Base-by-base conservation (phyloP, 1,140 invertebrate species). In the Cyrtorhinus lividipennis region DNA sequence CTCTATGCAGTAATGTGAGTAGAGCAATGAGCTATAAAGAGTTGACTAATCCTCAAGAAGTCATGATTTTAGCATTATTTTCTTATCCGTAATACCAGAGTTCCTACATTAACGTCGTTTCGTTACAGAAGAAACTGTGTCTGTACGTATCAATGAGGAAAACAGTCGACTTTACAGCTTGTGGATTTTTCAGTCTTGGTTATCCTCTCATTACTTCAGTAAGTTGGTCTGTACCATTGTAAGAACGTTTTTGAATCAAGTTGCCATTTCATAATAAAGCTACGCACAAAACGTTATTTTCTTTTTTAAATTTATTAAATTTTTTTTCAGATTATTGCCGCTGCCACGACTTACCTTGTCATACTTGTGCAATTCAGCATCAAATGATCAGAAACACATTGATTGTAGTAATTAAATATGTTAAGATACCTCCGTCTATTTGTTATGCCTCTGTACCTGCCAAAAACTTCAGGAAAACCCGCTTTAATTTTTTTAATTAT, bases 281-380 rank as follows among this genome's bases (percentile, higher is more conserved):
- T 38, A 38, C 5, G 30, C 15, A 38, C 30, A 38, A 38, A 53
- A 20, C 8, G 48, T 5, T 5, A 53, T 53, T 10, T 5, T 27
- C 25, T 57, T 57, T 57, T 2, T 2, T 24, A 30, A 12, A 27
- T 26, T 58, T 58, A 15, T 59, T n/a, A n/a, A n/a, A 8, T n/a
- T 59, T 26, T 59, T 26, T 59, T 59, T 10, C 24, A 59, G 58
- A 59, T 59, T 27, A 30, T 59, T 26, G 26, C 58, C 2, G 26
- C 58, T 30, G 58, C 58, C n/a, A 30, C 58, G n/a, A 59, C 58
- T n/a, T 59, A 59, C 27, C 27, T 59, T 5, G 58, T 59, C n/a
- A 59, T 59, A 18, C 26, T 59, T 8, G 25, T 59, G 2, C 58
- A 59, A 23, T 30, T 59, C 25, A 59, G 58, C 27, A 27, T 59